Evolutionary conservation across 2,113 vertebrate species (phyloP).

Genomic region (Gopherus flavomarginatus): DNA sequence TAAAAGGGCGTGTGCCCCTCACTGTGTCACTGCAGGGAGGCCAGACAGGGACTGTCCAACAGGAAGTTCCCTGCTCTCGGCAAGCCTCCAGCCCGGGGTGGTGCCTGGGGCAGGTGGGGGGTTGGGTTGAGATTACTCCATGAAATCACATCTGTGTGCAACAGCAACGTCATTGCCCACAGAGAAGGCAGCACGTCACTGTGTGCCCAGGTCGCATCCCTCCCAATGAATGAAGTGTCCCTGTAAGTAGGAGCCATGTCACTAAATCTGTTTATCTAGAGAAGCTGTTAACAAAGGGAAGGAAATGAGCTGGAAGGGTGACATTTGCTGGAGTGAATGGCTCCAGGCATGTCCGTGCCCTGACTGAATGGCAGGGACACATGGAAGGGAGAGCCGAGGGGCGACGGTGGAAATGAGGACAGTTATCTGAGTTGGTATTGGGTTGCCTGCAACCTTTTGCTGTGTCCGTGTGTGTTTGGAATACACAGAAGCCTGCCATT

Average conservation of each 20-base stretch:
- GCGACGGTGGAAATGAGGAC: background rate
- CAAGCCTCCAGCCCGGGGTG: background rate
- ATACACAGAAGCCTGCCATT: background rate
- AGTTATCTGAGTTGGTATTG: background rate
- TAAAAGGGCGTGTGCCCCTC: background rate
- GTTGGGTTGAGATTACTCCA: background rate
- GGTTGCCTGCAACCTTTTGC: background rate
- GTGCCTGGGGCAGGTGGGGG: too few species aligned
- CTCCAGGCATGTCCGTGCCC: background rate
- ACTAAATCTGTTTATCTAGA: background rate
- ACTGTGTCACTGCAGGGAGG: background rate
- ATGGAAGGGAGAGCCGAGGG: background rate
- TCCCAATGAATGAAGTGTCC: background rate
- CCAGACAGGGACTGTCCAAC: background rate
- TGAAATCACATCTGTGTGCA: background rate
- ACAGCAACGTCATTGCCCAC: background rate
- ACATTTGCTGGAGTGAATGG: background rate
- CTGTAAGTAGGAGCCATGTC: background rate
- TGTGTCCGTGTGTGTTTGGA: background rate
- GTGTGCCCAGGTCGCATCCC: fast-evolving
- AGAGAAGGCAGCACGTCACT: too few species aligned
- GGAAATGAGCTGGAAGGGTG: background rate
- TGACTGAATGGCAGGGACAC: background rate
- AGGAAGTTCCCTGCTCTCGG: too few species aligned
- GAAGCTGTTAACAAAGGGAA: background rate